Conservation (phyloP, 2,888 invertebrate species). For the Charanyca ferruginea region DNA sequence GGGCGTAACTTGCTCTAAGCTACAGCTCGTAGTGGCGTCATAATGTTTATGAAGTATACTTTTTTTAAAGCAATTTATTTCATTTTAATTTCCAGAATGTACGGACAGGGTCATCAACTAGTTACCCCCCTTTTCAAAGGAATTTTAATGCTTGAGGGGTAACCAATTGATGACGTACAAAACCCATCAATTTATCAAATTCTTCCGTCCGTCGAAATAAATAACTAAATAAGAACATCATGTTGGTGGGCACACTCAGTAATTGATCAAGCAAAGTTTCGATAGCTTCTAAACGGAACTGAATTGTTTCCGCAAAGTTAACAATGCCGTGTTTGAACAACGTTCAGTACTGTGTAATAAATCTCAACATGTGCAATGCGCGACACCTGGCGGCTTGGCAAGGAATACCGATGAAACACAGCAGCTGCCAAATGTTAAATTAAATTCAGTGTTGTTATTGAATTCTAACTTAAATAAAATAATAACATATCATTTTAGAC, state of each 20-base stretch:
- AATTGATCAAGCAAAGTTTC: not conserved
- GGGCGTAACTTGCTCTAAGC: not conserved
- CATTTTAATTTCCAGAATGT: no score
- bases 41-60: no score
- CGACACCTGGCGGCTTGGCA: constrained; percentile 33
- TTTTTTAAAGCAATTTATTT: no score
- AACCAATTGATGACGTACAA: no score
- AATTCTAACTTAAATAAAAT: not conserved
- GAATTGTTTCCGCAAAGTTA: not conserved
- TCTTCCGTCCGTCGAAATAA: no score
- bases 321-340: constrained; percentile 8
- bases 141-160: no score
- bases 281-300: not conserved
- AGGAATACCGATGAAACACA: constrained; percentile 31
- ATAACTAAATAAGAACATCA: not conserved
- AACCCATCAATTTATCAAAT: no score
- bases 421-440: constrained; percentile 33
- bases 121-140: no score
- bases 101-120: no score
- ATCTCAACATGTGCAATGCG: constrained; percentile 22
- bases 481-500: no score
- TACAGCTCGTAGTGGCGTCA: not conserved
- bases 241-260: not conserved
- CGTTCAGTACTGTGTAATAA: constrained; percentile 25
- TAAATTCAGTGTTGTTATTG: constrained; percentile 19